Conservation (phyloP, 2,113 vertebrate species). For the Etheostoma spectabile region DNA sequence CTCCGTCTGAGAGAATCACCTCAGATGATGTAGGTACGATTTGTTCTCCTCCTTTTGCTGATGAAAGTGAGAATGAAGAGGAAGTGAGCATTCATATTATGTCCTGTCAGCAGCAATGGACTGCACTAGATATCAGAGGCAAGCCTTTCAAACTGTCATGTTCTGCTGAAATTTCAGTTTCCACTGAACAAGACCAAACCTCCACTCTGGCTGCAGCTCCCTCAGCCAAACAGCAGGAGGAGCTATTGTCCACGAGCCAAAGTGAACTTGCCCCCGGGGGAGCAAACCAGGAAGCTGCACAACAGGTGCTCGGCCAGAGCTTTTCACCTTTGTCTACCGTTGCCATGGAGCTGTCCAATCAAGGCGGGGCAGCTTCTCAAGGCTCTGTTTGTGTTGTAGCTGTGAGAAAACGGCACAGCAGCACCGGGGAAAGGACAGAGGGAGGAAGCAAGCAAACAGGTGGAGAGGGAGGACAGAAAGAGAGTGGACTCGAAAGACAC, state of each 20-base stretch:
- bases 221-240: slow-evolving; percentile 72
- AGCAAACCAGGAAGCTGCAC: slow-evolving; percentile 77
- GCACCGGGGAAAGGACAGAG: slow-evolving; percentile 63
- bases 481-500: slow-evolving; percentile 40
- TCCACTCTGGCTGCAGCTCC: slow-evolving; percentile 24
- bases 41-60: slow-evolving; percentile 51
- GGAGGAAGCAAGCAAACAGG: slow-evolving; percentile 69
- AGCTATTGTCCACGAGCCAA: slow-evolving; percentile 48
- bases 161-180: slow-evolving; percentile 11
- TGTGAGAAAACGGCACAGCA: slow-evolving; percentile 60
- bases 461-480: slow-evolving; percentile 60
- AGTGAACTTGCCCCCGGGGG: slow-evolving; percentile 29
- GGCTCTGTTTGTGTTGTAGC: slow-evolving; percentile 59
- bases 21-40: neutral
- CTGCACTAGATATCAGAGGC: slow-evolving; percentile 31
- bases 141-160: slow-evolving; percentile 16
- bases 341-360: slow-evolving; percentile 77
- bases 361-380: slow-evolving; percentile 53
- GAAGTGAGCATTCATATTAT: slow-evolving; percentile 39
- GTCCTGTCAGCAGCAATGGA: slow-evolving; percentile 38
- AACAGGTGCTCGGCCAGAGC: slow-evolving; percentile 80
- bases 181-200: neutral
- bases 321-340: slow-evolving; percentile 80
- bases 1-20: slow-evolving; percentile 13
- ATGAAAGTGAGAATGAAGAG: slow-evolving; percentile 62